Conservation (phyloP, 1,140 invertebrate genomes). For the Drosophila sulfurigaster region DNA sequence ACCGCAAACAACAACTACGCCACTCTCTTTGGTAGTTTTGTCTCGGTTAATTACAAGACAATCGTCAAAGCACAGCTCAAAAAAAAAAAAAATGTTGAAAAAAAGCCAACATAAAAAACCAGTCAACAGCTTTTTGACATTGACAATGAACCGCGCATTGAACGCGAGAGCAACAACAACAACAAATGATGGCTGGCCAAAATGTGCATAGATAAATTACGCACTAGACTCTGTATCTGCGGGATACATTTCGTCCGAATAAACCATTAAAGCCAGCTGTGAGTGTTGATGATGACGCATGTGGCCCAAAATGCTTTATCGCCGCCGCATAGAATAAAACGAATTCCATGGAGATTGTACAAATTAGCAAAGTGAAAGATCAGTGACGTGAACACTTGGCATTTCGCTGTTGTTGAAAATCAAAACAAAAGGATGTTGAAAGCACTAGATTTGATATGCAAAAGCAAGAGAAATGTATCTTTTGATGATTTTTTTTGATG, state of each 20-base stretch:
- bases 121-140: slow-evolving; percentile 68
- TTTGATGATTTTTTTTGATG: too few relatives aligned
- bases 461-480: too few relatives aligned
- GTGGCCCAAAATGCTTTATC: not conserved
- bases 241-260: slow-evolving; percentile 22
- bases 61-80: slow-evolving; percentile 61
- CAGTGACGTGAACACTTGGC: not conserved
- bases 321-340: not conserved
- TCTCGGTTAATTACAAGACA: slow-evolving; percentile 70
- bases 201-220: slow-evolving; percentile 65
- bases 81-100: slow-evolving; percentile 18
- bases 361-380: slow-evolving; percentile 18
- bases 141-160: slow-evolving; percentile 65
- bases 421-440: not conserved
- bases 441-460: too few relatives aligned
- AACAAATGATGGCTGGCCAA: slow-evolving; percentile 38
- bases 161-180: slow-evolving; percentile 29
- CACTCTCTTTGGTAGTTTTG: slow-evolving; percentile 20
- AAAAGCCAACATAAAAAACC: slow-evolving; percentile 31
- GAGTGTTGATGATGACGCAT: slow-evolving; percentile 42
- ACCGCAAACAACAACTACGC: slow-evolving; percentile 42
- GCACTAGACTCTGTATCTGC: slow-evolving; percentile 48
- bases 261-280: slow-evolving; percentile 14
- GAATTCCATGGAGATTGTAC: not conserved
- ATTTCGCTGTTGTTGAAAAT: not conserved